Evolutionary conservation across 2,888 invertebrate species (phyloP).

Genomic region (Saturnia pavonia): DNA sequence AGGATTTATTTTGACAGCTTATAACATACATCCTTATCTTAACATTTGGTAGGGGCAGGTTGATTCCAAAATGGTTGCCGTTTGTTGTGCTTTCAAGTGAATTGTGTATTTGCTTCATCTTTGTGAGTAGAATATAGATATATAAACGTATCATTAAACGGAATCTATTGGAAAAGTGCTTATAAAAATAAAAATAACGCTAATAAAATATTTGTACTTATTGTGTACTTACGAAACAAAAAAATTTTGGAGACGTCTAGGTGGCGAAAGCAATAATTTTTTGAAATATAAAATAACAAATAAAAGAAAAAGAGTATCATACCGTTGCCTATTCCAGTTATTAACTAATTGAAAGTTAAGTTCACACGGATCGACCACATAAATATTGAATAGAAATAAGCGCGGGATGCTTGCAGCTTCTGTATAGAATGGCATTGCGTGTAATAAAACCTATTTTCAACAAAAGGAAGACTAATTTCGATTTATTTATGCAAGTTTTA

Average conservation of each 20-base stretch:
- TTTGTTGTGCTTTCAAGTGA: constrained; percentile 79
- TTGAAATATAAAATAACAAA: constrained; percentile 13
- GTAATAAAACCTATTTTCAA: constrained; percentile 32
- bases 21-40: constrained; percentile 58
- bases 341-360: background rate
- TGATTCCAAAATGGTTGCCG: constrained; percentile 81
- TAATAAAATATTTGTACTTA: constrained; percentile 11
- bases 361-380: background rate
- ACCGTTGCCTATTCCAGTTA: background rate
- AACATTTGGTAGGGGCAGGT: constrained; percentile 54
- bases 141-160: background rate
- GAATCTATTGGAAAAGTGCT: background rate
- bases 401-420: constrained; percentile 69
- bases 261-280: constrained; percentile 24
- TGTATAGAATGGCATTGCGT: constrained; percentile 57
- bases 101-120: constrained; percentile 48
- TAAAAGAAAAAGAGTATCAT: constrained; percentile 5
- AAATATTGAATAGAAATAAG: constrained; percentile 49
- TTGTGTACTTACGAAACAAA: constrained; percentile 41
- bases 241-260: constrained; percentile 43
- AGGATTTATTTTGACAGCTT: constrained; percentile 31
- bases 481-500: background rate
- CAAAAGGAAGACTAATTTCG: background rate
- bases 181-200: background rate
- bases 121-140: constrained; percentile 41